Evolutionary conservation across 2,797 vertebrate genomes (phyloP).

Genomic region (Cottoperca gobio): DNA sequence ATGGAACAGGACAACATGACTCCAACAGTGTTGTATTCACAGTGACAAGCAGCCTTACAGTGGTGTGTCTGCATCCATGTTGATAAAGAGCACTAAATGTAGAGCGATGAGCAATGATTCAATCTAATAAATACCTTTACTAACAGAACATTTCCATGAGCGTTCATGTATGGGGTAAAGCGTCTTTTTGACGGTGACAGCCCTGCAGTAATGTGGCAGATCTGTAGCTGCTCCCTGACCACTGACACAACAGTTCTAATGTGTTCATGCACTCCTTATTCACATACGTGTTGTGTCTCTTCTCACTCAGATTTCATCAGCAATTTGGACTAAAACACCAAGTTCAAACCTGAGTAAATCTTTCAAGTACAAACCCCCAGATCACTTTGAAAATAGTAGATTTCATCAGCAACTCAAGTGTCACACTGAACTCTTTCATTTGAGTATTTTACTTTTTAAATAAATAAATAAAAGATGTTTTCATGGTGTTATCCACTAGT

Average conservation of each 20-base stretch:
- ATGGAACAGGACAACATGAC: no score
- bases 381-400: conserved; percentile 15
- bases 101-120: not conserved
- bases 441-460: conserved; percentile 1
- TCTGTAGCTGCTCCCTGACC: not conserved
- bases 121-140: not conserved
- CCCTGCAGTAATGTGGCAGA: not conserved
- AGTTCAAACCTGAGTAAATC: conserved; percentile 27
- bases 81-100: not conserved
- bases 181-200: not conserved
- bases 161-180: not conserved
- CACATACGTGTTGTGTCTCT: not conserved
- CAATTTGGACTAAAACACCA: conserved; percentile 16
- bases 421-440: conserved; percentile 5
- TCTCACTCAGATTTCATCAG: conserved; percentile 25
- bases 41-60: not conserved
- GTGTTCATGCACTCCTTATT: conserved; percentile 2
- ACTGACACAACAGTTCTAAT: not conserved
- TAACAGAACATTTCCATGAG: not conserved
- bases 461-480: no score
- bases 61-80: not conserved
- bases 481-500: no score
- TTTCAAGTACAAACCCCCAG: conserved; percentile 8
- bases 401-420: conserved; percentile 33
- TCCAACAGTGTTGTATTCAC: not conserved